Conservation (phyloP, 2,797 vertebrate genomes). For the Eospalax fontanierii region DNA sequence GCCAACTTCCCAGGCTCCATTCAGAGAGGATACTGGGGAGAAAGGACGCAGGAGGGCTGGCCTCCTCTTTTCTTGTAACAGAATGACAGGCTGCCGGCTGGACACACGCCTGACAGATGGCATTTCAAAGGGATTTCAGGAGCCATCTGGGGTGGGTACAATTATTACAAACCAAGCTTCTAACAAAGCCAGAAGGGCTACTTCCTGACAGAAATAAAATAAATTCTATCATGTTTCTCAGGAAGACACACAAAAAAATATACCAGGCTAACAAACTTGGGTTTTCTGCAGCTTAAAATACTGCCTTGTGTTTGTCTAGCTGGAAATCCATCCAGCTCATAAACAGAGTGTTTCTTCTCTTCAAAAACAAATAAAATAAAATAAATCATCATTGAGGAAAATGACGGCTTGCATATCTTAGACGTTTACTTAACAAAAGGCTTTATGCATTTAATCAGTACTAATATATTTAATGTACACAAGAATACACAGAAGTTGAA, state of each 20-base stretch:
- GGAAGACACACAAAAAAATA: slow-evolving; percentile 61
- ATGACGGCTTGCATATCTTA: not conserved
- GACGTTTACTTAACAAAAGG: not conserved
- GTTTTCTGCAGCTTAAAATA: slow-evolving; percentile 40
- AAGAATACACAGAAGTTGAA: not conserved
- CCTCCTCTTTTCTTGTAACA: slow-evolving; percentile 88
- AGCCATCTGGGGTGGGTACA: slow-evolving; percentile 93
- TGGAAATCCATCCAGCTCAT: slow-evolving; percentile 60
- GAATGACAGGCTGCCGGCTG: slow-evolving; percentile 91
- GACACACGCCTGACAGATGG: slow-evolving; percentile 94
- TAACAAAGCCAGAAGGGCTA: slow-evolving; percentile 91
- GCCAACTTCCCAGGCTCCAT: slow-evolving; percentile 81
- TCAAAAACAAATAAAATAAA: not conserved
- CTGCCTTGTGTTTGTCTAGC: slow-evolving; percentile 55
- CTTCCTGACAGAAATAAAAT: slow-evolving; percentile 84
- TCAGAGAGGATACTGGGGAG: slow-evolving; percentile 65
- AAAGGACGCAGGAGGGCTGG: slow-evolving; percentile 81
- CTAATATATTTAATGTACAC: not conserved
- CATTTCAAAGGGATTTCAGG: slow-evolving; percentile 91
- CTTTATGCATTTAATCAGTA: not conserved
- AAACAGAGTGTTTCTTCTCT: not conserved
- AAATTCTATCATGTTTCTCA: slow-evolving; percentile 82
- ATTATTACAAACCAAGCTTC: slow-evolving; percentile 90
- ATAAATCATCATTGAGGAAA: not conserved
- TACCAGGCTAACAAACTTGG: slow-evolving; percentile 60